Evolutionary conservation across 1,140 invertebrate species (phyloP).

Genomic region (Rhizoglyphus robini): DNA sequence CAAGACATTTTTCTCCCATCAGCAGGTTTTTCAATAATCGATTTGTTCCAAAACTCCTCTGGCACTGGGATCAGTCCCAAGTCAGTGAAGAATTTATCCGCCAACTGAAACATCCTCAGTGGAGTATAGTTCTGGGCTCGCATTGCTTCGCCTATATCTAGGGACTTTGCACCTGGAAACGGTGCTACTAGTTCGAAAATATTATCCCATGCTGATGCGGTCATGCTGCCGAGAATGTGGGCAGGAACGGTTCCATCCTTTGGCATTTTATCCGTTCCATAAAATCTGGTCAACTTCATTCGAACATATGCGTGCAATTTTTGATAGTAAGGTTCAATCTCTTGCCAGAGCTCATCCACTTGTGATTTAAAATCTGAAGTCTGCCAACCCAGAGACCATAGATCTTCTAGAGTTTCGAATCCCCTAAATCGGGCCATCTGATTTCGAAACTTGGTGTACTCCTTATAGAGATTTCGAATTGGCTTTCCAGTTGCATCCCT

Average conservation of each 20-base stretch:
- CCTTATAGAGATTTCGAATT: neutral
- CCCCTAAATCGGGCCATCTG: slow-evolving; percentile 20
- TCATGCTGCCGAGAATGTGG: slow-evolving; percentile 79
- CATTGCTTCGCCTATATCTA: slow-evolving; percentile 49
- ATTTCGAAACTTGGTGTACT: slow-evolving; percentile 18
- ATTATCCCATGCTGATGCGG: slow-evolving; percentile 76
- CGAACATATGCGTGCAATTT: slow-evolving; percentile 23
- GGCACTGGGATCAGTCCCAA: slow-evolving; percentile 70
- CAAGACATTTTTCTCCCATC: slow-evolving; percentile 59
- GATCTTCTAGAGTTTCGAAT: slow-evolving; percentile 20
- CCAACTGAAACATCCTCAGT: slow-evolving; percentile 57
- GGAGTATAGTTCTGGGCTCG: slow-evolving; percentile 49
- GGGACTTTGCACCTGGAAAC: slow-evolving; percentile 52
- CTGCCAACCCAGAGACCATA: slow-evolving; percentile 23
- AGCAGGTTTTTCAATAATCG: slow-evolving; percentile 39
- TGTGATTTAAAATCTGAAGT: slow-evolving; percentile 21
- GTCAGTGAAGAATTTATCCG: slow-evolving; percentile 73
- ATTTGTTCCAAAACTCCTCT: slow-evolving; percentile 40
- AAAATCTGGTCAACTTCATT: slow-evolving; percentile 14
- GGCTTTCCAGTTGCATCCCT: slow-evolving; percentile 5
- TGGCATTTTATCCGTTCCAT: slow-evolving; percentile 28
- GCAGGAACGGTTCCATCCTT: slow-evolving; percentile 65
- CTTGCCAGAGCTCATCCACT: slow-evolving; percentile 17
- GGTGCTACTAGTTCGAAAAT: slow-evolving; percentile 63
- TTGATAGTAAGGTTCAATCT: slow-evolving; percentile 24